A percentile compares a stretch with the other conserved stretches of the same genome.
phyloP scores from a whole-genome alignment of 2,113 vertebrate genomes.

The Pteropus alecto region DNA sequence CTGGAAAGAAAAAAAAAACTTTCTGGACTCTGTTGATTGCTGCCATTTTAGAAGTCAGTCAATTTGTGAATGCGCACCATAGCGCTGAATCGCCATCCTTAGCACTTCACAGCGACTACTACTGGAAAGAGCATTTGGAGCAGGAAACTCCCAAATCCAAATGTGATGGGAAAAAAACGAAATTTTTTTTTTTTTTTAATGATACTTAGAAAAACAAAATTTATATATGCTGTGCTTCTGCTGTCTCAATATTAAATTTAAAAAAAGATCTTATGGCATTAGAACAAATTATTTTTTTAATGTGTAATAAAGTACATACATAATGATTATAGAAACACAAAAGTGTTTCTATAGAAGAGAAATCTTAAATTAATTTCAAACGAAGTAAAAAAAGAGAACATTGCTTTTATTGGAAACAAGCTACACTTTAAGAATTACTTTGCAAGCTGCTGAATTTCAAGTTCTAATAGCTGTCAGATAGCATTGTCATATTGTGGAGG shows the following conservation, averaged over 20 bases:
- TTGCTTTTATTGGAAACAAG: slow-evolving; percentile 51
- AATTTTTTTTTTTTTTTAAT: slow-evolving; percentile 9
- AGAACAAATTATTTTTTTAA: slow-evolving; percentile 18
- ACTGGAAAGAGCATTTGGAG: not conserved
- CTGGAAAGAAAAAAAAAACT: not conserved
- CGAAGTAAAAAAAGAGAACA: not conserved
- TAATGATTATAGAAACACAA: slow-evolving; percentile 37
- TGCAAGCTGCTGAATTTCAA: slow-evolving; percentile 40
- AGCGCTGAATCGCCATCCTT: not conserved
- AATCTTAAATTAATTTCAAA: slow-evolving; percentile 63
- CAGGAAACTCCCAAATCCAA: not conserved
- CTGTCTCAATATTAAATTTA: not conserved
- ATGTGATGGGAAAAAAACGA: not conserved
- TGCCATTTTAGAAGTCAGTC: slow-evolving; percentile 17
- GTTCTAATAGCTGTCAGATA: slow-evolving; percentile 66
- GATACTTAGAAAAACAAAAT: not conserved
- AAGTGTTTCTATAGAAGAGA: slow-evolving; percentile 19
- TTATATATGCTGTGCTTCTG: not conserved
- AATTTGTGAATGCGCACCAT: not conserved
- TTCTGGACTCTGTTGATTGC: not conserved
- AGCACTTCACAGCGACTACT: not conserved
- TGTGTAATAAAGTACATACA: not conserved
- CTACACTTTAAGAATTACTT: slow-evolving; percentile 61
- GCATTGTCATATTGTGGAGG: slow-evolving; percentile 63
- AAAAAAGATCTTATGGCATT: not conserved